These are phyloP conservation scores for Momotus momota DNA, from an alignment of 2,797 vertebrate species.

Conservation along the genomic window DNA sequence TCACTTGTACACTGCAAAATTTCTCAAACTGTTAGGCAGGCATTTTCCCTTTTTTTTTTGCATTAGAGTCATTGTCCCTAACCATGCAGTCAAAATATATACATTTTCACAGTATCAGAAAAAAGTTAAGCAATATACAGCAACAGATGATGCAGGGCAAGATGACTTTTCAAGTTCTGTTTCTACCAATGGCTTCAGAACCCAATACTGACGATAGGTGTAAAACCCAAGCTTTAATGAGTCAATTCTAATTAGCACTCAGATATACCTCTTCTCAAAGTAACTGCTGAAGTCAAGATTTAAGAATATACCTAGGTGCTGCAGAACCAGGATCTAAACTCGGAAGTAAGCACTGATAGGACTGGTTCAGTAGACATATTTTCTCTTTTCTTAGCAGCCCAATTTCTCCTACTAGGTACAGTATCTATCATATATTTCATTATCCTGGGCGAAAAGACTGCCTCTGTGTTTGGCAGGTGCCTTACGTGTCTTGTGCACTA, in stretches of 20 bases:
- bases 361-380: neutral
- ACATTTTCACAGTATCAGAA: conserved; percentile 33
- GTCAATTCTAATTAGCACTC: neutral
- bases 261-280: neutral
- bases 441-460: neutral
- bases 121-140: conserved; percentile 48
- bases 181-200: neutral
- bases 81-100: conserved; percentile 23
- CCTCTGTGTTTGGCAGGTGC: neutral
- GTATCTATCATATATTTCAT: neutral
- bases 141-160: conserved; percentile 57
- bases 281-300: neutral
- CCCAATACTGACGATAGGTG: neutral
- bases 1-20: neutral
- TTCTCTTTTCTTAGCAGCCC: neutral
- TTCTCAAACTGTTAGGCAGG: conserved; percentile 68
- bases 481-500: neutral
- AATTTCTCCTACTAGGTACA: neutral
- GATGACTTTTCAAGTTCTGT: neutral
- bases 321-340: neutral
- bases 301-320: neutral
- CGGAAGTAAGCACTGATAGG: neutral
- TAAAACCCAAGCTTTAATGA: neutral
- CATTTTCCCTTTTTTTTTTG: conserved; percentile 52
- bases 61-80: neutral